Conservation (phyloP, 2,888 invertebrate species). For the Plagiodera versicolora region DNA sequence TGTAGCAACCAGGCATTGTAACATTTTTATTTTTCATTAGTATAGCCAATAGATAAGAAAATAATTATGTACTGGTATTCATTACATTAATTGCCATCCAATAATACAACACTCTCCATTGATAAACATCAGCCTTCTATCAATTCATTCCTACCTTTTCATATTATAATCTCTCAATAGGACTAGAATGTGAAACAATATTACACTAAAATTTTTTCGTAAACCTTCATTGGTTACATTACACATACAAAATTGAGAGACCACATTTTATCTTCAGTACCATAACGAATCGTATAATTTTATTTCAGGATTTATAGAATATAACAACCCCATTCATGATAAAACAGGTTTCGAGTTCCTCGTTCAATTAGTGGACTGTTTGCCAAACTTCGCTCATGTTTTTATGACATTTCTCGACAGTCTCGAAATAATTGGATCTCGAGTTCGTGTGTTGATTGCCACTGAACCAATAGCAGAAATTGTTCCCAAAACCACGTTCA, state of each 20-base stretch:
- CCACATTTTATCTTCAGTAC: too few relatives aligned
- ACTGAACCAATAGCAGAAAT: not conserved
- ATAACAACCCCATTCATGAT: not conserved
- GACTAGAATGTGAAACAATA: too few relatives aligned
- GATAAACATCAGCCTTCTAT: too few relatives aligned
- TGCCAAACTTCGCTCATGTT: not conserved
- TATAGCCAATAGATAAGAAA: not conserved
- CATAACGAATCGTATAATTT: too few relatives aligned
- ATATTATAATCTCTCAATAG: too few relatives aligned
- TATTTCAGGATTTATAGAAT: not conserved
- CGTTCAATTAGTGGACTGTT: not conserved
- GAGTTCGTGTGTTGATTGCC: not conserved
- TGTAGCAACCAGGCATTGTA: not conserved
- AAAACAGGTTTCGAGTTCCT: not conserved
- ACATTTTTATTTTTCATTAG: not conserved
- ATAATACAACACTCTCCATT: not conserved
- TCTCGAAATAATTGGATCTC: not conserved
- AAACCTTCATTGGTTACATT: too few relatives aligned
- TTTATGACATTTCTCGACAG: not conserved
- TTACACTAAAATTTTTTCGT: too few relatives aligned
- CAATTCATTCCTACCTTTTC: too few relatives aligned
- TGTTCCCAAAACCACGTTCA: not conserved
- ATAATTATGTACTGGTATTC: not conserved
- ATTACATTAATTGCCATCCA: not conserved
- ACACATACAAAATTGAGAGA: too few relatives aligned